Base-by-base conservation (phyloP, 2,888 invertebrate species). In the Agrotis segetum region DNA sequence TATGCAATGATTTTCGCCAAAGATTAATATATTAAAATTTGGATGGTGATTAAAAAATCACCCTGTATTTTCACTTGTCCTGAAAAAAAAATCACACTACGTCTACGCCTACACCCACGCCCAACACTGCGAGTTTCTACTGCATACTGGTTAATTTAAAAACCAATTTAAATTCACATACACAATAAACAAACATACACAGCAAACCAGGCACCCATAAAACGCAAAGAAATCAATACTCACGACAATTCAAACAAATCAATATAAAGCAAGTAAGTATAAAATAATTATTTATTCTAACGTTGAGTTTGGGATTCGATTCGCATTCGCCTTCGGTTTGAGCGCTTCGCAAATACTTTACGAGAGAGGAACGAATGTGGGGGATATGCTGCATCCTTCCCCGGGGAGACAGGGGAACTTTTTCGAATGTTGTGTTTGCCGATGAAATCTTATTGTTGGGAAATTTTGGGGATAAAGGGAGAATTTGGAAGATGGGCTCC, bases 291-390 rank as follows among this genome's bases (percentile, higher is more conserved):
- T 81, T 83, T 83, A 83, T 82, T 77, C 77, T 68, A 76, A 71
- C 68, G 50, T 76, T 50, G 76, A 74, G 67, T 71, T 83, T 58
- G 58, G 70, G 60, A 81, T 83, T 82, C 74, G 74, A 76, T 77
- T 77, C 71, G 59, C 71, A 59, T 73, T 79, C 67, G 67, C 71
- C 74, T 52, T 62, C 56, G 58, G 17, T 71, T 75, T 70, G 61
- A 88, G 88, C 81, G 84, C 76, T 85, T 71, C 67, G 77, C 87
- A 87, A 88, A 88, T 84, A 88, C 79, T 83, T 73, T 77, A 58
- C 46, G 46, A 67, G 71, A 65, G 69, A 78, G 84, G 70, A 74
- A 74, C 79, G 82, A 61, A 76, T 77, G 65, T 83, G 58, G 68
- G 82, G 83, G 70, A 64, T 71, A 67, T 59, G 50, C 63, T 56